Conservation (phyloP, 2,888 invertebrate genomes). For the Rhagonycha lutea region DNA sequence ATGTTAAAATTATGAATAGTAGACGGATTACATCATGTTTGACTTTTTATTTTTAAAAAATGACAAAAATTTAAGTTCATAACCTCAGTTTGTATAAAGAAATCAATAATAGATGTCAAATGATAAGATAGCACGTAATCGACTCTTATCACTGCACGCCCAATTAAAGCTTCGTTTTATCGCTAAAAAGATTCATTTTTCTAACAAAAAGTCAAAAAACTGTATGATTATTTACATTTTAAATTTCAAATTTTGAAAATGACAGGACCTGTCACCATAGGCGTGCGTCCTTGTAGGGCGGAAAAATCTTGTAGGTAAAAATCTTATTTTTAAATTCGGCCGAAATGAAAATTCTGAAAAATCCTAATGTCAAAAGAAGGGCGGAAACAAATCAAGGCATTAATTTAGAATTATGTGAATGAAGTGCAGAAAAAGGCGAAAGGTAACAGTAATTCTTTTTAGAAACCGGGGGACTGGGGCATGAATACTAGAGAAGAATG, state of each 20-base stretch:
- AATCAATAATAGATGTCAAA: slow-evolving; percentile 1
- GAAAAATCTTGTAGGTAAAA: no score
- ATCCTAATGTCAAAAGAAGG: no score
- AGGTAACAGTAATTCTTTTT: no score
- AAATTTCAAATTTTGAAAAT: neutral
- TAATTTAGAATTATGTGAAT: no score
- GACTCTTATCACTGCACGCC: neutral
- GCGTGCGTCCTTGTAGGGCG: neutral
- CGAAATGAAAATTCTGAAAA: no score
- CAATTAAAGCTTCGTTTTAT: neutral
- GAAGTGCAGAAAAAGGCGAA: no score
- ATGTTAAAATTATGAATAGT: neutral
- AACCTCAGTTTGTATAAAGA: neutral
- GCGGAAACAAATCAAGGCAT: no score
- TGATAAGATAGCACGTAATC: neutral
- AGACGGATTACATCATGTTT: neutral
- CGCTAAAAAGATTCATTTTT: neutral
- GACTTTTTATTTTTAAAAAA: neutral
- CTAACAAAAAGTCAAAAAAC: neutral
- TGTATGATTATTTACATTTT: neutral
- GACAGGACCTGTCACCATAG: neutral
- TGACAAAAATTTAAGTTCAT: neutral
- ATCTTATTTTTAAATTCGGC: no score
- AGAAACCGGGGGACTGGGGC: no score
- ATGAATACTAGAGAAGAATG: no score